Conservation (phyloP, 2,113 vertebrate species). For the Pandion haliaetus region DNA sequence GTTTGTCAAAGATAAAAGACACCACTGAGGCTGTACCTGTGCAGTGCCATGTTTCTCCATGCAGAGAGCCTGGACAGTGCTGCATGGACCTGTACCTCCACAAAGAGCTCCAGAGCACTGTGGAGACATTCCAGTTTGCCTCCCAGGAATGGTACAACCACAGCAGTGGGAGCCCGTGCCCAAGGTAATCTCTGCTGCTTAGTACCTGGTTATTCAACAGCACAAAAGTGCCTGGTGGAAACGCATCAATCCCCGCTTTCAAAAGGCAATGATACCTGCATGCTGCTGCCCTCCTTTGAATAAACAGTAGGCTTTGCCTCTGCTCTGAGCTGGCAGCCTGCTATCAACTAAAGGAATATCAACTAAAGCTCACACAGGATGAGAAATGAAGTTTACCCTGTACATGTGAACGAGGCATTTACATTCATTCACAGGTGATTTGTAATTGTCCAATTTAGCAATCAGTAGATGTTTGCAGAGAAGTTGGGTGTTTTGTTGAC, state of each 20-base stretch:
- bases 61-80: rapidly evolving
- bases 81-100: not conserved
- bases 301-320: not conserved
- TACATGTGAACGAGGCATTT: not conserved
- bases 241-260: not conserved
- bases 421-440: not conserved
- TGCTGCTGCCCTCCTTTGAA: not conserved
- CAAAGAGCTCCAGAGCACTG: not conserved
- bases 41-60: rapidly evolving
- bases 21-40: rapidly evolving
- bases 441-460: slow-evolving; percentile 31
- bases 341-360: not conserved
- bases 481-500: not conserved
- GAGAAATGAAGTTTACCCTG: not conserved
- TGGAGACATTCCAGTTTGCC: not conserved
- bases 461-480: not conserved
- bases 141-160: not conserved
- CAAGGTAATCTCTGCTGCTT: not conserved
- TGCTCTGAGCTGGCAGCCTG: not conserved
- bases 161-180: not conserved
- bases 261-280: not conserved
- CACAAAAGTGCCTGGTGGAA: not conserved
- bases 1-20: not conserved
- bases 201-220: not conserved
- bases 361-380: not conserved